Base-by-base conservation (phyloP, 2,113 vertebrate species). In the Pangasianodon hypophthalmus region DNA sequence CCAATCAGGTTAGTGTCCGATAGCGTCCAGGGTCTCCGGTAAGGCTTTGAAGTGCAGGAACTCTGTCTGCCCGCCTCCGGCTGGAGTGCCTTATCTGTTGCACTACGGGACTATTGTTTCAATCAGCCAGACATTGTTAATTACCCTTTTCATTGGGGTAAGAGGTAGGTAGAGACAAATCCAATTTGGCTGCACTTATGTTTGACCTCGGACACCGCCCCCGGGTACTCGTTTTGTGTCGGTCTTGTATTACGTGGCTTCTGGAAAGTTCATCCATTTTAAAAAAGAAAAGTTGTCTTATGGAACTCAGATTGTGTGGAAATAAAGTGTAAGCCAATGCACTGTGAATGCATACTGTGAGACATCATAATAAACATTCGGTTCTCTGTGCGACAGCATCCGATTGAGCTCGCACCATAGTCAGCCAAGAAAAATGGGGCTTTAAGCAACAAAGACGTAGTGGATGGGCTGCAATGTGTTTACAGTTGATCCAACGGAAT, bases 31-130 rank as follows among this genome's bases (percentile, higher is more conserved):
- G 83, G 87, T 92, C 56, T 26, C 69, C 84, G 29, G 73, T 91
- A 88, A 84, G 80, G 81, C 95, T 96, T 96, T 96, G 95, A 96
- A 94, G 94, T 95, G 92, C 82, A 92, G 92, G 92, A 93, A 91
- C 93, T 91, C 87, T 90, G 91, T 91, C 88, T 88, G n/a, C 85
- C 89, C 88, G 90, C 89, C 91, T 87, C 92, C 87, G 69, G 89
- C 88, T 88, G 90, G 87, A 90, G 86, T 71, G 90, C 92, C 91
- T 94, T 92, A 95, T 94, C 94, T 94, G 85, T 91, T 85, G 87
- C 83, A 71, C 75, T 62, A 48, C 48, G 64, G 77, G 83, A 88
- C 88, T 91, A 89, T 92, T 92, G 89, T 90, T 92, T 91, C 90
- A 90, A 87, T 92, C 92, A 92, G 93, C 93, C 95, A 96, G 95